Evolutionary conservation across 2,113 vertebrate genomes (phyloP), one percentile per base, ranked within the genome.

Genomic region (Phyllostomus discolor): DNA sequence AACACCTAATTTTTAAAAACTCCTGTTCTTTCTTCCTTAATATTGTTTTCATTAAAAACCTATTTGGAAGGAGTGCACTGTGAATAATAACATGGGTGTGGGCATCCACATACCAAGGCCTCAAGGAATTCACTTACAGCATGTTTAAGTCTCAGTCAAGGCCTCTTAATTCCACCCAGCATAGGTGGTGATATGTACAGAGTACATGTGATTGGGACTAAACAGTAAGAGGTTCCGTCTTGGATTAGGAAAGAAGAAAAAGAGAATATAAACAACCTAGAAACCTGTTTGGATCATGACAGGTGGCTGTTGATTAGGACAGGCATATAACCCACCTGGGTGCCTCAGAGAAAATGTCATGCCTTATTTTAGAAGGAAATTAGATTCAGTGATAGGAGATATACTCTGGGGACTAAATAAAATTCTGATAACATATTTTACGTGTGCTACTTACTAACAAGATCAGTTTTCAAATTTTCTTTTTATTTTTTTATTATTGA

Each of bases 341-440:
- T 95, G 92, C 95, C 85, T 15, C 52, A 46, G 38, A 93, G 92
- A 88, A 98, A 97, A 97, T 97, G 96, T 88, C 97, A 98, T 78
- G 50, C 81, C 88, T 97, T 97, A 92, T 97, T 97, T 97, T 97
- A 96, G 97, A 97, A 96, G 54, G 38, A 94, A 97, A 94, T 96
- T 93, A 95, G 92, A 95, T 81, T 95, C 72, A 59, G 67, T n/a
- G 9, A 69, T 46, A 87, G 38, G 28, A 95, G 90, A 78, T 31
- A 94, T 0, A 82, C 14, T 81, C n/a, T 64, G 57, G 26, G 48
- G 81, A 92, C 76, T 82, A 88, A 95, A 79, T 72, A 85, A 78
- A 35, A 87, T 79, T 20, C 31, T 85, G 88, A 67, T 64, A 70
- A 87, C 35, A 75, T 73, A 69, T 43, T 83, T 92, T 33, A 95